Base-by-base conservation (phyloP, 2,888 invertebrate genomes). In the Drosophila melanosoma region DNA sequence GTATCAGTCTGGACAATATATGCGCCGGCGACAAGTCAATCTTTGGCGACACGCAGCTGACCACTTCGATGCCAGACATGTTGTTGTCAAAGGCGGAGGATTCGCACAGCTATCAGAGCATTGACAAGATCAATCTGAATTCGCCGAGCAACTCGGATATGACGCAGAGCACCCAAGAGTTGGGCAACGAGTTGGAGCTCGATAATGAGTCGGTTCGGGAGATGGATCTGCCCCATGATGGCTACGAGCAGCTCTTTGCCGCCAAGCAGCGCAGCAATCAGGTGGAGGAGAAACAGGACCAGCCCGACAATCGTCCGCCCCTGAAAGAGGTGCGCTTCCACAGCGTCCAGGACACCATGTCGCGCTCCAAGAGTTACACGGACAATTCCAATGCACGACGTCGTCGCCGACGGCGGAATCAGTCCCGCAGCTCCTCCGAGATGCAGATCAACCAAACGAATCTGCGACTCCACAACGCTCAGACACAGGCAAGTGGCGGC, bases 41-140 rank as follows among this genome's bases (percentile, higher is more conserved):
- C 26, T 92, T 92, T 64, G 92, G 92, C 3, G 93, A 94, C 69
- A 83, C 91, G 6, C 91, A 92, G 59, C 89, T 93, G n/a, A 92
- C 93, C 1, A 94, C 95, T 11, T 95, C 95, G 17, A 94, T 95
- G 94, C 95, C 95, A 3, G 95, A 95, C 91, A 91, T 92, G 87
- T 76, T 91, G 61, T 67, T 91, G 26, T 92, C 92, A 1, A 92
- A 92, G 60, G 91, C 85, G 0, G 92, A 92, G 59, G 92, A 92
- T 40, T 92, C 93, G 23, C 93, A 92, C 42, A 92, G 92, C 63
- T 92, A 92, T 79, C 92, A 92, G 76, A 93, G 93, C 75, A 92
- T 93, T 36, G 92, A 93, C 67, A 92, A 92, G 74, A 91, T 92
- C 64, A 91, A 92, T 61, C 82, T 93, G 1, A 92, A 93, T 69